Conservation (phyloP, 1,140 invertebrate genomes). For the Drosophila virilis region DNA sequence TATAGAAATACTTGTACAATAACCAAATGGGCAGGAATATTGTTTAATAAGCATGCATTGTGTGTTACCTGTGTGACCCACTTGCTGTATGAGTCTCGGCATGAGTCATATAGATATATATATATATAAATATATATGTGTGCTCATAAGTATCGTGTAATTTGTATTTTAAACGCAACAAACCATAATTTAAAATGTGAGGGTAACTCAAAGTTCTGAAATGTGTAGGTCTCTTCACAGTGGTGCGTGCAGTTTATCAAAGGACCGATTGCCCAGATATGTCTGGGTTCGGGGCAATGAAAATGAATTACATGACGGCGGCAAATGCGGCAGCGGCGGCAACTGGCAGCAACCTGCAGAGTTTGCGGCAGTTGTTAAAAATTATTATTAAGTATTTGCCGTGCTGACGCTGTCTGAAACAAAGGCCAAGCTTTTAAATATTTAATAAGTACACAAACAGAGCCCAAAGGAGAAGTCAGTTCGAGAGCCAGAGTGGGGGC, state of each 20-base stretch:
- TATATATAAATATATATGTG: not conserved
- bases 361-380: conserved; percentile 57
- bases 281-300: conserved; percentile 12
- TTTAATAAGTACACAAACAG: conserved; percentile 78
- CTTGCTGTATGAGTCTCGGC: conserved; percentile 36
- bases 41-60: conserved; percentile 73
- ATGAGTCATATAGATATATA: conserved; percentile 55
- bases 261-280: conserved; percentile 9
- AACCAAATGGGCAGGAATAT: conserved; percentile 23
- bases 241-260: conserved; percentile 77
- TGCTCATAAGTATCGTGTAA: conserved; percentile 54
- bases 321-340: not conserved
- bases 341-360: conserved; percentile 53
- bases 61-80: conserved; percentile 71
- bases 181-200: conserved; percentile 69
- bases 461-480: conserved; percentile 25
- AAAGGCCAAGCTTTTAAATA: conserved; percentile 81
- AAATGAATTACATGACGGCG: conserved; percentile 49
- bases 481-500: not conserved
- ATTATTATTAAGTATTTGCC: conserved; percentile 82
- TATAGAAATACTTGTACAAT: conserved; percentile 24
- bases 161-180: conserved; percentile 75
- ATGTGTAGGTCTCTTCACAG: conserved; percentile 18
- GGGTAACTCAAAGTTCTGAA: conserved; percentile 15
- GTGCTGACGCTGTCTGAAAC: conserved; percentile 59